Evolutionary conservation across 30 jellyfish, hydroid and myxozoan species (phyloP), one percentile per base, ranked within the genome.

Genomic region (Pelagia noctiluca): DNA sequence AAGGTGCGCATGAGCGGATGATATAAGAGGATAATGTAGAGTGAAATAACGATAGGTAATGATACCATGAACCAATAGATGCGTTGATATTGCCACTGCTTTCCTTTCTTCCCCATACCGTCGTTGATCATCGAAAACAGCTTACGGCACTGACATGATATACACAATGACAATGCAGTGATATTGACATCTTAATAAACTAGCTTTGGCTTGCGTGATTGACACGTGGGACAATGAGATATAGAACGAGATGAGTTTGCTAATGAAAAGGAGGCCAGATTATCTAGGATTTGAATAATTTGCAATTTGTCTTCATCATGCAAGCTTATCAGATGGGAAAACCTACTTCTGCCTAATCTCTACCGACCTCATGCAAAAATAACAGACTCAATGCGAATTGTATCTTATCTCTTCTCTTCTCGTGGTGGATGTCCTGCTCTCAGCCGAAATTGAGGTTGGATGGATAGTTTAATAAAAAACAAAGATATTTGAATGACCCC

Each of bases 401-500:
- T 42, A 5, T 42, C 57, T 42, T 42, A 42, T 80, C 71, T 81
- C 19, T 42, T 42, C 57, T 50, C 84, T 71, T 84, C 91, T 47
- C 78, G 84, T 50, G 77, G 91, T 62, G 10, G 37, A 60, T 65
- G 13, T 50, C 69, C 77, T 30, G 78, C 25, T 36, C 69, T 67
- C 67, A 64, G 83, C 63, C n/a, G 50, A 64, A 30, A 0, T 63
- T 49, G 77, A 80, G 91, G 91, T 73, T 67, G 91, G 16, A n/a
- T n/a, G n/a, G 89, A 75, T 82, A 78, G 89, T 81, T 78, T 78
- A 38, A 18, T 35, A 12, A 10, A 8, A 80, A 65, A 80, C 91
- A 80, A 80, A 34, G 77, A 66, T 50, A 66, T 19, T 80, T 81
- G 36, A 69, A 64, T 80, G 91, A 80, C 91, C 91, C 91, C 91